Evolutionary conservation across 2,888 invertebrate genomes (phyloP).

Genomic region (Argyresthia goedartella): DNA sequence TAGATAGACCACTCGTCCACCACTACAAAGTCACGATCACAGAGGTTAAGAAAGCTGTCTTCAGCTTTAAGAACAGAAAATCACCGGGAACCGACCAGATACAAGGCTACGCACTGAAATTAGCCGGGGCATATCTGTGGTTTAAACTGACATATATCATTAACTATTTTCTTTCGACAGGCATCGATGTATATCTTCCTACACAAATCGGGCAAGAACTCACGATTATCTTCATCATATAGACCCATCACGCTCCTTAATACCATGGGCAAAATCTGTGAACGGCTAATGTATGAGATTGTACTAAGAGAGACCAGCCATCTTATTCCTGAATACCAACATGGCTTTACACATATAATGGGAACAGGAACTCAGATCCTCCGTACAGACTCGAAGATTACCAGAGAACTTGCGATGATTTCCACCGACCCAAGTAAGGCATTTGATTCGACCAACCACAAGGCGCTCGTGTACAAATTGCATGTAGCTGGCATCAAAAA

Average conservation of each 20-base stretch:
- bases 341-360: background rate
- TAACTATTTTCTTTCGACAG: background rate
- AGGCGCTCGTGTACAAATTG: slow-evolving; percentile 3
- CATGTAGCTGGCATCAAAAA: slow-evolving; percentile 2
- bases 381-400: background rate
- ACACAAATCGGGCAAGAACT: background rate
- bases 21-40: no score
- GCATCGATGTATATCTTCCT: background rate
- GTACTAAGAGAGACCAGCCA: no score
- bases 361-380: slow-evolving; percentile 1
- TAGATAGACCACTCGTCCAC: no score
- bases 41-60: no score
- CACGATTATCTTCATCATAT: background rate
- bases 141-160: background rate
- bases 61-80: no score
- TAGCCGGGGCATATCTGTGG: background rate
- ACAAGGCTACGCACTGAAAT: no score
- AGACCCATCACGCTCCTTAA: background rate
- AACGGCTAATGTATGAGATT: no score
- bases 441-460: no score
- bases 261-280: slow-evolving; percentile 11
- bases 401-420: slow-evolving; percentile 5
- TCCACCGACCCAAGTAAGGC: slow-evolving; percentile 8
- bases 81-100: no score
- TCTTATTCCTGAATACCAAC: no score